These are phyloP conservation scores for Eristalis intricaria DNA, from an alignment of 2,888 invertebrate genomes.

Conservation along the genomic window DNA sequence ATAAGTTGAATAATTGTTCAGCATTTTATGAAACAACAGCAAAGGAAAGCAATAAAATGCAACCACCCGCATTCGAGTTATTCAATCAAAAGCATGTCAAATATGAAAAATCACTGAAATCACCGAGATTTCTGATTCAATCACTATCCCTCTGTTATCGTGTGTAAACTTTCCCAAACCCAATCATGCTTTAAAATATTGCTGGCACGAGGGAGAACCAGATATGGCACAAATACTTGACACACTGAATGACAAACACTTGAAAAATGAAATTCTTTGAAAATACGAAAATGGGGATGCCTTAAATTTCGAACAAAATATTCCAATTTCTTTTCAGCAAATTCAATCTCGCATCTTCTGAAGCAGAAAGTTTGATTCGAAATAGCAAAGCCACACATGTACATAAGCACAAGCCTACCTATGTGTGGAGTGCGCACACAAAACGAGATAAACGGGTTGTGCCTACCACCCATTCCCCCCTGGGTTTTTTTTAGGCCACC, in stretches of 20 bases:
- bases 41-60: not conserved
- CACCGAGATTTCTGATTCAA: not conserved
- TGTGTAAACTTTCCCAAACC: not conserved
- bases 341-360: conserved; percentile 4
- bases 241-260: not conserved
- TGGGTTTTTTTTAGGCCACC: conserved; percentile 26
- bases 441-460: conserved; percentile 29
- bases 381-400: not conserved
- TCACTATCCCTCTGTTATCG: not conserved
- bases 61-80: not conserved
- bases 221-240: not conserved
- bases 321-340: not conserved
- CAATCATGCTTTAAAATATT: not conserved
- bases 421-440: conserved; percentile 13
- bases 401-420: not conserved
- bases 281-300: not conserved
- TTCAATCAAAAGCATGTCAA: not conserved
- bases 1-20: too few relatives aligned
- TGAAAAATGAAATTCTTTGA: not conserved
- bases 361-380: conserved; percentile 41
- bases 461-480: not conserved
- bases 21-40: not conserved
- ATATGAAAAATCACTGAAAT: not conserved
- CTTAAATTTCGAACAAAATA: conserved; percentile 30
- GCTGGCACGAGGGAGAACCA: not conserved